These are phyloP conservation scores for Mugil cephalus DNA, from an alignment of 2,113 vertebrate genomes.

Conservation along the genomic window DNA sequence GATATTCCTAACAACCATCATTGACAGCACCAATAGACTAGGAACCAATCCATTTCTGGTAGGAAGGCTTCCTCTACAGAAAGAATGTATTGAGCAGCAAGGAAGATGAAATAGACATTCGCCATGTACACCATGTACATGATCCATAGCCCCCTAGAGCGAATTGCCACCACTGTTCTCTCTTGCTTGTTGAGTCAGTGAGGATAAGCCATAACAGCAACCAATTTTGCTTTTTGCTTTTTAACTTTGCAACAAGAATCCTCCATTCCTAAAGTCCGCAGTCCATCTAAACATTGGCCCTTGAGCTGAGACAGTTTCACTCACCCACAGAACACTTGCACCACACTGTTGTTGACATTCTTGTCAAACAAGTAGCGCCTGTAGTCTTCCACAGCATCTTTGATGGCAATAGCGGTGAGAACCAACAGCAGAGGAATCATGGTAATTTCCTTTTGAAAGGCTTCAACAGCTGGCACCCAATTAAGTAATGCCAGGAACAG, in stretches of 20 bases:
- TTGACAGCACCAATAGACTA: slow-evolving; percentile 63
- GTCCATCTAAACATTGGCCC: background rate
- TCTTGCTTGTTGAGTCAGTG: too few species aligned
- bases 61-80: slow-evolving; percentile 80
- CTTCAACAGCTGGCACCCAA: slow-evolving; percentile 97
- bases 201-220: too few species aligned
- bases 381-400: slow-evolving; percentile 96
- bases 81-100: slow-evolving; percentile 78
- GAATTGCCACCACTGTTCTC: too few species aligned
- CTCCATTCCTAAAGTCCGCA: too few species aligned
- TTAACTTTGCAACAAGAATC: too few species aligned
- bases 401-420: slow-evolving; percentile 91
- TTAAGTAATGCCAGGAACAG: slow-evolving; percentile 94
- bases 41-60: slow-evolving; percentile 74
- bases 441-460: slow-evolving; percentile 97
- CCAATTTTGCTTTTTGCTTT: too few species aligned
- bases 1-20: slow-evolving; percentile 75
- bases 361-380: slow-evolving; percentile 93
- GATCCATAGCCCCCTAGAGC: too few species aligned
- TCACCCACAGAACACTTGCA: slow-evolving; percentile 91
- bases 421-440: slow-evolving; percentile 95
- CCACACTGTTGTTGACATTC: slow-evolving; percentile 91
- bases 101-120: slow-evolving; percentile 81
- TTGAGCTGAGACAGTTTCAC: slow-evolving; percentile 42
- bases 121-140: too few species aligned